These are phyloP conservation scores for Nyctibius grandis DNA, from an alignment of 2,797 vertebrate genomes.

Conservation along the genomic window DNA sequence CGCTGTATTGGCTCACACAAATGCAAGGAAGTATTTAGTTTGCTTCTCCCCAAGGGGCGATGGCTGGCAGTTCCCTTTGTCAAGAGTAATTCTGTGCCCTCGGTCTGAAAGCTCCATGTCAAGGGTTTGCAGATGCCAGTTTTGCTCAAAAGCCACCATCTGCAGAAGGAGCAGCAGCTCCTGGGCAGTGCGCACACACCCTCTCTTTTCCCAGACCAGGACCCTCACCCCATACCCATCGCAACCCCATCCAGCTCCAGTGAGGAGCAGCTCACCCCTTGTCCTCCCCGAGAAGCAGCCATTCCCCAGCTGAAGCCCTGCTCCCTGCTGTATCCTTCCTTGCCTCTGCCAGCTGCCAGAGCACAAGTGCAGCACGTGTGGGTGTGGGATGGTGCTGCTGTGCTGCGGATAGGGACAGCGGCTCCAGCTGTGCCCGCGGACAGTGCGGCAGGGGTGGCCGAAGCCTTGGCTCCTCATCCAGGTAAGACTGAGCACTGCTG, in stretches of 20 bases:
- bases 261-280: background rate
- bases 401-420: too few relatives aligned
- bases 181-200: accelerated
- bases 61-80: background rate
- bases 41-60: background rate
- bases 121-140: background rate
- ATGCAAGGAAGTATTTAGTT: background rate
- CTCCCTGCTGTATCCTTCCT: background rate
- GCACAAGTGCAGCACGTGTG: background rate
- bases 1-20: accelerated
- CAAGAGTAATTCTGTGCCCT: background rate
- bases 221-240: accelerated
- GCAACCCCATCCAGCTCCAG: background rate
- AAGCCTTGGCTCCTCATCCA: background rate
- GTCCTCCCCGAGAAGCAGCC: accelerated
- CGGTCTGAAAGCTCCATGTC: background rate
- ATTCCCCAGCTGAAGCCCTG: background rate
- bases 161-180: background rate
- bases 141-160: background rate
- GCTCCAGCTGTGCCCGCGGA: background rate
- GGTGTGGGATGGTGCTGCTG: background rate
- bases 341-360: background rate
- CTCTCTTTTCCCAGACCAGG: background rate
- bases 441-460: accelerated
- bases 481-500: background rate